Conservation (phyloP, 2,797 vertebrate species). For the Leptoclinus maculatus region DNA sequence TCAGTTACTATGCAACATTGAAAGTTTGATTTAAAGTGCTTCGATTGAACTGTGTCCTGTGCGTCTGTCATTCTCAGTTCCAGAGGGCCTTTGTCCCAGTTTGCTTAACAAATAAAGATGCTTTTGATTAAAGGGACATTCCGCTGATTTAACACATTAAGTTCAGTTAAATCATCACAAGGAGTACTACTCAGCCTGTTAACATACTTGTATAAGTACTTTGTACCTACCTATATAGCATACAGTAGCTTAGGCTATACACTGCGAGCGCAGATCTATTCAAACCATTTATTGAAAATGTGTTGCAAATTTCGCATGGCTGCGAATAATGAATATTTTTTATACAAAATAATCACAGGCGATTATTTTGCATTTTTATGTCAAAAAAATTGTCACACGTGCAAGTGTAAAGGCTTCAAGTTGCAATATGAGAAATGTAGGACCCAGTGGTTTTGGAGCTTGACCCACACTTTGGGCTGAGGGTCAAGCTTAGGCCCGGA, state of each 20-base stretch:
- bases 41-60: neutral
- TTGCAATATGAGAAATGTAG: neutral
- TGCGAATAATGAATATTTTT: too few species aligned
- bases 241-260: too few species aligned
- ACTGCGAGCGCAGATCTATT: too few species aligned
- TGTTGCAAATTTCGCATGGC: too few species aligned
- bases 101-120: neutral
- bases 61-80: neutral
- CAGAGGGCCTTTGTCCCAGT: neutral
- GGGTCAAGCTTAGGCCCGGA: neutral
- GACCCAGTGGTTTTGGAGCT: neutral
- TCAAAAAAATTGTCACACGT: too few species aligned
- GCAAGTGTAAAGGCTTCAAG: too few species aligned
- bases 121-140: neutral
- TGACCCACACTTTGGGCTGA: neutral
- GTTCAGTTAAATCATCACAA: neutral
- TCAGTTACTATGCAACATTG: too few species aligned
- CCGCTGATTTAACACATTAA: neutral
- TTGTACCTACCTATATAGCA: too few species aligned
- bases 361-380: too few species aligned
- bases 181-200: neutral
- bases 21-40: neutral
- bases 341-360: too few species aligned
- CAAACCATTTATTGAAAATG: too few species aligned
- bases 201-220: neutral